phyloP scores from a whole-genome alignment of 2,113 vertebrate species.

The Callionymus lyra region DNA sequence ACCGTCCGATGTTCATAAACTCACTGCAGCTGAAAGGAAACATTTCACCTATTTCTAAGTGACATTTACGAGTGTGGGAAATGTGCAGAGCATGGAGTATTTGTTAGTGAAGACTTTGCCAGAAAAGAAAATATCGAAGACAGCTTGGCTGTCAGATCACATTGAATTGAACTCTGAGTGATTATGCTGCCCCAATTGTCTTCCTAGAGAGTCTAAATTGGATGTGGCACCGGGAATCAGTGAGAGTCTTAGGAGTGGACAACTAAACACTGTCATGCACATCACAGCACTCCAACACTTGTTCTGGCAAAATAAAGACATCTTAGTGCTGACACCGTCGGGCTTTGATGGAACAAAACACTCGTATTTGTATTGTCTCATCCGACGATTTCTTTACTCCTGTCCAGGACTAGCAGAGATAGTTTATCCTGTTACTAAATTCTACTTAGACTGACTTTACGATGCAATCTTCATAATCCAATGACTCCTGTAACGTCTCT shows the following conservation, averaged over 20 bases:
- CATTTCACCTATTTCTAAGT: no score
- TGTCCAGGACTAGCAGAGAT: no score
- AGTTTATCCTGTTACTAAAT: no score
- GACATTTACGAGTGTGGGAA: no score
- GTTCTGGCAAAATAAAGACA: slow-evolving; percentile 14
- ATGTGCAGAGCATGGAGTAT: background rate
- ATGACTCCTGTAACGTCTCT: no score
- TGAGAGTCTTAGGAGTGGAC: slow-evolving; percentile 17
- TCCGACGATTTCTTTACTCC: no score
- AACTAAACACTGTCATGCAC: slow-evolving; percentile 22
- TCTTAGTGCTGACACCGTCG: slow-evolving; percentile 8
- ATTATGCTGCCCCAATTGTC: slow-evolving; percentile 31
- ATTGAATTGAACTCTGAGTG: slow-evolving; percentile 10
- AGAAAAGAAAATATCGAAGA: slow-evolving; percentile 18
- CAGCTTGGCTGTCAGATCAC: slow-evolving; percentile 23
- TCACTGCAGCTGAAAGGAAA: no score
- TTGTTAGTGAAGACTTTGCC: background rate
- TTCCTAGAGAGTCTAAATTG: slow-evolving; percentile 30
- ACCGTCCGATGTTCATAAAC: no score
- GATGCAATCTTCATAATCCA: no score
- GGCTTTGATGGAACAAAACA: slow-evolving; percentile 9
- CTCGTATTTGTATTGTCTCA: slow-evolving; percentile 4
- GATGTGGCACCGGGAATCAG: slow-evolving; percentile 35
- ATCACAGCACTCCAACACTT: background rate
- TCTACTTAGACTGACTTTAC: no score